Conservation (phyloP, 2,888 invertebrate species). For the Clivina fossor region DNA sequence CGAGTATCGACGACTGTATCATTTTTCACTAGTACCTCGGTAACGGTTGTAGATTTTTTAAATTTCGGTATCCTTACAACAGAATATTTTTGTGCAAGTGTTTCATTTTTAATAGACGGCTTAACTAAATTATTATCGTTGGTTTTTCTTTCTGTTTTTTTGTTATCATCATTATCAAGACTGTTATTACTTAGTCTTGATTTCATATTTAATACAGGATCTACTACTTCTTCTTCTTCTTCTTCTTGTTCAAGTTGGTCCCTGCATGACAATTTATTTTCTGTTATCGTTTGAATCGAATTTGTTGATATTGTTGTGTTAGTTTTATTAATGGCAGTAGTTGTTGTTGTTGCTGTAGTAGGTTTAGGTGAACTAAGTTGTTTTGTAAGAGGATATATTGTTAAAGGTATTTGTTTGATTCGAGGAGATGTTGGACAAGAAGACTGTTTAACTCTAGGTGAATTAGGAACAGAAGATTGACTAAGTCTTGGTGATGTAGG, state of each 20-base stretch:
- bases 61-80: conserved; percentile 52
- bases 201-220: not conserved
- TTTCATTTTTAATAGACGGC: conserved; percentile 34
- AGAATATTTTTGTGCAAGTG: conserved; percentile 50
- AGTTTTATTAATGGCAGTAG: conserved; percentile 52
- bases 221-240: conserved; percentile 49
- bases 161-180: not conserved
- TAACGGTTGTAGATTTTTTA: conserved; percentile 38
- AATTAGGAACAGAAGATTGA: conserved; percentile 75
- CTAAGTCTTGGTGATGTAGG: conserved; percentile 65
- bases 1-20: conserved; percentile 52
- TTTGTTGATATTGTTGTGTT: conserved; percentile 55
- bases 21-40: conserved; percentile 3
- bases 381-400: conserved; percentile 60
- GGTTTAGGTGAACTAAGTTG: conserved; percentile 63
- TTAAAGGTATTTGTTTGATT: conserved; percentile 62
- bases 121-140: not conserved
- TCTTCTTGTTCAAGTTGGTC: conserved; percentile 44
- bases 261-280: conserved; percentile 37
- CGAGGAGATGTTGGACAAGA: conserved; percentile 68
- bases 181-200: not conserved
- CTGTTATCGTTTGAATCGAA: conserved; percentile 52
- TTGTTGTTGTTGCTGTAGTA: conserved; percentile 47
- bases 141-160: conserved; percentile 6
- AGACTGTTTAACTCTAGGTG: conserved; percentile 71